phyloP scores from a whole-genome alignment of 2,113 vertebrate genomes.

The Cryptomyrus ogoouensis region DNA sequence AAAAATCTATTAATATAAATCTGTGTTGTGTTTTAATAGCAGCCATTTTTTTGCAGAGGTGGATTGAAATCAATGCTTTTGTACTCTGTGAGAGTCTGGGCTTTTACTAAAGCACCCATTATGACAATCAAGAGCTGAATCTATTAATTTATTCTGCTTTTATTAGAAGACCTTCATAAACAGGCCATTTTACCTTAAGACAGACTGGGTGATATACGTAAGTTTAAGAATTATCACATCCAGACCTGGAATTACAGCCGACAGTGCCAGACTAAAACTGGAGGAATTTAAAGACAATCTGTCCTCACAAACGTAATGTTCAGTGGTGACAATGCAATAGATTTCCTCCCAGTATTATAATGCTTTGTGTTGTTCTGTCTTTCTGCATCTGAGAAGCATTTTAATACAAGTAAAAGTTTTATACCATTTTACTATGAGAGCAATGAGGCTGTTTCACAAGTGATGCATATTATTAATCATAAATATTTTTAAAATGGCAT shows the following conservation, averaged over 20 bases:
- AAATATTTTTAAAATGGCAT: conserved; percentile 1
- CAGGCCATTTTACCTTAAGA: not conserved
- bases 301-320: not conserved
- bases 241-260: not conserved
- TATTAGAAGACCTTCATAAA: not conserved
- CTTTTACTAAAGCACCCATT: not conserved
- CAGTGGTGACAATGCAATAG: not conserved
- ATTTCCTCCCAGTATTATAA: not conserved
- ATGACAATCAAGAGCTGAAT: not conserved
- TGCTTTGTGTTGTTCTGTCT: not conserved
- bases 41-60: not conserved
- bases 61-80: not conserved
- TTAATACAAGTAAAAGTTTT: not conserved
- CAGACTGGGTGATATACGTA: not conserved
- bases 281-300: not conserved
- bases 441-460: not conserved
- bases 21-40: not conserved
- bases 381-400: not conserved
- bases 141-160: not conserved
- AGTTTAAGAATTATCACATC: not conserved
- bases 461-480: not conserved
- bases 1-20: not conserved
- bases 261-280: not conserved
- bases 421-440: not conserved
- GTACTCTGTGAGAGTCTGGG: not conserved